phyloP scores from a whole-genome alignment of 2,113 vertebrate species.

The Cavia porcellus region DNA sequence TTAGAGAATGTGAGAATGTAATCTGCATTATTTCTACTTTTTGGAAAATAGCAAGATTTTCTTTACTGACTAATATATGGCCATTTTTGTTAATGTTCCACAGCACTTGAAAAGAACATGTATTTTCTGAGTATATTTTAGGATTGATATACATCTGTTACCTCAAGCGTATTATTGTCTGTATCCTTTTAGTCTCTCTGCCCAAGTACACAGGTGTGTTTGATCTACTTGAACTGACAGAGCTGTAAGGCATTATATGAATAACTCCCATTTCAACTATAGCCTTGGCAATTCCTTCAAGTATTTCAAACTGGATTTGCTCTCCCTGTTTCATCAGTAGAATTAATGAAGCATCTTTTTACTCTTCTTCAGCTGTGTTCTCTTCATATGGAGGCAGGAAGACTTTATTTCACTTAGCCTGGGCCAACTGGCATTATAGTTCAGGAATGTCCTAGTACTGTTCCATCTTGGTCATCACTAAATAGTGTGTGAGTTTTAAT shows the following conservation, averaged over 20 bases:
- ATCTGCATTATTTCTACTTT: slow-evolving; percentile 40
- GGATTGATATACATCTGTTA: neutral
- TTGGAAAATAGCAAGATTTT: slow-evolving; percentile 48
- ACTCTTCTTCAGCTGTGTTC: neutral
- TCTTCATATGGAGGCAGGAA: neutral
- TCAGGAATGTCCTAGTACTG: neutral
- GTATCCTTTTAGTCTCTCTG: neutral
- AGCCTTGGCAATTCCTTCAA: neutral
- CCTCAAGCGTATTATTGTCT: neutral
- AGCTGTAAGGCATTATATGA: neutral
- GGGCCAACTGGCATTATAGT: neutral
- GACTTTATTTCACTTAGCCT: neutral
- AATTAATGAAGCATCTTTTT: neutral
- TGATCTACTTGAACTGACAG: neutral
- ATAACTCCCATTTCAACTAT: neutral
- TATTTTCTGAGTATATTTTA: neutral
- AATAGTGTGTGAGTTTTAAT: neutral
- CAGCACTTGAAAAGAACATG: neutral
- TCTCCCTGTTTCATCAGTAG: neutral
- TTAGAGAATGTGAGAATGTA: slow-evolving; percentile 14
- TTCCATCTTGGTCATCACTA: neutral
- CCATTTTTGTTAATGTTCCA: neutral
- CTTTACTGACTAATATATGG: neutral
- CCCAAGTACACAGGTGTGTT: neutral
- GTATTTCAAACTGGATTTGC: neutral